Evolutionary conservation across 2,797 vertebrate species (phyloP).

Genomic region (Craterocephalus amniculus): DNA sequence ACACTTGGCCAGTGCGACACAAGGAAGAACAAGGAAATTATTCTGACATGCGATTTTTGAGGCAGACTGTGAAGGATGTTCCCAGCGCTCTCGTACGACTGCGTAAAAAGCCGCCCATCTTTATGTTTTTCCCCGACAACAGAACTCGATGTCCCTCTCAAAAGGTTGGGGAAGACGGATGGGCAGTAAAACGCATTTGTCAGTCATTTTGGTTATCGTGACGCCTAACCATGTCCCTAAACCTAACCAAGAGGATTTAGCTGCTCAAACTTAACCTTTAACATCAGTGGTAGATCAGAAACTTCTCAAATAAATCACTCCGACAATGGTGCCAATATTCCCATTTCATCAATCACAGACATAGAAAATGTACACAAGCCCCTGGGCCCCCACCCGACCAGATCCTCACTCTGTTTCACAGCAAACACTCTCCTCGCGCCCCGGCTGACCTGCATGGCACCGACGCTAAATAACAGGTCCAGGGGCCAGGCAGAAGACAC

Average conservation of each 20-base stretch:
- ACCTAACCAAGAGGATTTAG: slow-evolving; percentile 1
- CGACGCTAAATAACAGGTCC: slow-evolving; percentile 72
- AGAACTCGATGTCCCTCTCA: slow-evolving; percentile 13
- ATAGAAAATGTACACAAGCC: slow-evolving; percentile 18
- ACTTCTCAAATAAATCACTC: slow-evolving; percentile 5
- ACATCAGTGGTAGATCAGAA: neutral
- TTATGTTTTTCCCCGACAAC: slow-evolving; percentile 13
- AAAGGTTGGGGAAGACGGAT: slow-evolving; percentile 3
- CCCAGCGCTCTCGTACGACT: slow-evolving; percentile 6
- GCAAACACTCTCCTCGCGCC: slow-evolving; percentile 65
- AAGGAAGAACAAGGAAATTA: slow-evolving; percentile 25
- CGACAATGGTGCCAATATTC: slow-evolving; percentile 12
- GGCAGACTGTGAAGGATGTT: slow-evolving; percentile 15
- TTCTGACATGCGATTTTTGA: slow-evolving; percentile 22
- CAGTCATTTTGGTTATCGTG: neutral
- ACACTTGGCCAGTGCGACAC: slow-evolving; percentile 33
- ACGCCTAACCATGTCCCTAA: neutral
- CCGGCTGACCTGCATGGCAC: slow-evolving; percentile 61
- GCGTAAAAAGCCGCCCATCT: neutral
- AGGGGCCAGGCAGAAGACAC: slow-evolving; percentile 58
- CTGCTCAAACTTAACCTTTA: slow-evolving; percentile 15
- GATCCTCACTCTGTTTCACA: slow-evolving; percentile 62
- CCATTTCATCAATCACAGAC: slow-evolving; percentile 10
- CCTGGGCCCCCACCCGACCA: slow-evolving; percentile 52
- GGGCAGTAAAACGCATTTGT: slow-evolving; percentile 1